Evolutionary conservation across 2,797 vertebrate genomes (phyloP), one percentile per base, ranked within the genome.

Genomic region (Enteromius trimaculatus): DNA sequence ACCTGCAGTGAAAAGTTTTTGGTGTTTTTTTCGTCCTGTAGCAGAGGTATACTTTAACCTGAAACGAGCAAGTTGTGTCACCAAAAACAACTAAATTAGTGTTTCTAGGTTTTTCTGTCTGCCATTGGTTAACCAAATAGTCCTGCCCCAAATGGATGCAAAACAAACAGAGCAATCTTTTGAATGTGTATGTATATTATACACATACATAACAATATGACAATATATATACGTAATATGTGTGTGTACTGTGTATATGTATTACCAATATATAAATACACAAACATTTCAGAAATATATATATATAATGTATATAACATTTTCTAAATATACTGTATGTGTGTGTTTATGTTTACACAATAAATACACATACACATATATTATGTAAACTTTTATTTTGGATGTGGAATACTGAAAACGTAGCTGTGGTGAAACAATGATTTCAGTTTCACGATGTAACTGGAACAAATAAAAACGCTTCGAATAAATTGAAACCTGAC

Each of bases 51-150:
- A 51, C 44, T 37, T 78, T 17, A 79, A 51, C 19, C 6, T 66
- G 29, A 49, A 37, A 10, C 14, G 29, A 37, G 29, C 34, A 4
- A 55, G n/a, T 37, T n/a, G 11, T 55, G 19, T 75, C n/a, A 42
- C 13, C 53, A 42, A 76, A 76, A 76, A 39, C 7, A 17, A 60
- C 51, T 58, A 39, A 74, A 39, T 76, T 23, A 76, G 21, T 39
- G 49, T 75, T 37, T 75, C 14, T n/a, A 11, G n/a, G 55, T 13
- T 60, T 26, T 14, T 9, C 4, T 21, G 1, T 58, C 7, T 39
- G 1, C 51, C 34, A 58, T 17, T 34, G 13, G 72, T 53, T 76
- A 9, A 58, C 51, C 34, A 58, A 55, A 34, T 53, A 55, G 70
- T 51, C 49, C 26, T 7, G 2, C 70, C 4, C 26, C 47, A 74